Evolutionary conservation across 2,888 invertebrate genomes (phyloP).

Genomic region (Rotaria sp.): DNA sequence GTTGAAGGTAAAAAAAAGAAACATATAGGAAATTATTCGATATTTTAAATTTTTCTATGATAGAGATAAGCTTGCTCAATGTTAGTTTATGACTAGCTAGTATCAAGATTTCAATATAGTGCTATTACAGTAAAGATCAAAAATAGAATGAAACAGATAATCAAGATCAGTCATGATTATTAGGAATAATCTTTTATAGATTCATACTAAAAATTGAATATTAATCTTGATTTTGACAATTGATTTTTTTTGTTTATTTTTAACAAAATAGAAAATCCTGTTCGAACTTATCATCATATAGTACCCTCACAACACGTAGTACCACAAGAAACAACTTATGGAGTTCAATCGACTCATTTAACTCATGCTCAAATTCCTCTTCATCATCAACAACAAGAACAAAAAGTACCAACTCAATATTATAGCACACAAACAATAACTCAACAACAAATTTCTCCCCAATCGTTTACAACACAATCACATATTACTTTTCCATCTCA

Average conservation of each 20-base stretch:
- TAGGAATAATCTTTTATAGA: too few species aligned
- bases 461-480: not conserved
- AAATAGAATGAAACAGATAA: too few species aligned
- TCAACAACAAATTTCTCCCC: not conserved
- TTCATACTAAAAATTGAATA: too few species aligned
- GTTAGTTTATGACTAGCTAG: too few species aligned
- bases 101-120: too few species aligned
- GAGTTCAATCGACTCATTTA: not conserved
- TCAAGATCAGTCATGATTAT: too few species aligned
- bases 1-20: not conserved
- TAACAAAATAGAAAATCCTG: not conserved
- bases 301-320: not conserved
- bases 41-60: too few species aligned
- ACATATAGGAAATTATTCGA: too few species aligned
- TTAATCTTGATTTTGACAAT: too few species aligned
- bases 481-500: not conserved
- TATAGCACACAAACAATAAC: not conserved
- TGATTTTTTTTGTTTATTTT: not conserved
- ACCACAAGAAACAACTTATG: not conserved
- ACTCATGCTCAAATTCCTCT: constrained; percentile 11
- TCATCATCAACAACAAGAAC: not conserved
- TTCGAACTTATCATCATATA: not conserved
- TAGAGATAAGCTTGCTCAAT: too few species aligned
- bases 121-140: too few species aligned
- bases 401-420: not conserved